These are phyloP conservation scores for Trimorus sp. DNA, from an alignment of 2,888 invertebrate species.

Conservation along the genomic window DNA sequence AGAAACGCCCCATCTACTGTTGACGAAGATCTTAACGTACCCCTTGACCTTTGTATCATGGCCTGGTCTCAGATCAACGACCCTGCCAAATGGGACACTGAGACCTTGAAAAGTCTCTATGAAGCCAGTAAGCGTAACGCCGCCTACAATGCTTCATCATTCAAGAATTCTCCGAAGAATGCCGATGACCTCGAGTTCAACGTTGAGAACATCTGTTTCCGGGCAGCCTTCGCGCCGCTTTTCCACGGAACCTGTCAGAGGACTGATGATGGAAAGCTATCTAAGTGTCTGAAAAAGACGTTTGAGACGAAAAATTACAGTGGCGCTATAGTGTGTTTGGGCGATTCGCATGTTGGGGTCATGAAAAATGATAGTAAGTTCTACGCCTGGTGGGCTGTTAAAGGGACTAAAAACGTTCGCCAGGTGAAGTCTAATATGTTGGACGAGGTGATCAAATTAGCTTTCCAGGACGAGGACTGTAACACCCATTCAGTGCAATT, in stretches of 20 bases:
- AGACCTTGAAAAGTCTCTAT: conserved; percentile 74
- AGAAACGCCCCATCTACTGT: neutral
- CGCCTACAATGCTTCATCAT: conserved; percentile 68
- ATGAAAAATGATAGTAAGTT: conserved; percentile 71
- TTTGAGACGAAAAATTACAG: conserved; percentile 75
- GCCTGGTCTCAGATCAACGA: conserved; percentile 79
- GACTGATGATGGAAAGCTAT: conserved; percentile 75
- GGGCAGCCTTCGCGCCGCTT: conserved; percentile 74
- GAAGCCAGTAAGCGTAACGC: conserved; percentile 74
- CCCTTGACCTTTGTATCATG: conserved; percentile 77
- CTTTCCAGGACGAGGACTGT: conserved; percentile 67
- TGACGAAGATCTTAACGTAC: conserved; percentile 67
- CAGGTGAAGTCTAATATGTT: conserved; percentile 72
- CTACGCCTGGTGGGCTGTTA: conserved; percentile 78
- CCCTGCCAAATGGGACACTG: conserved; percentile 74
- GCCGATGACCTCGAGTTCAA: conserved; percentile 74
- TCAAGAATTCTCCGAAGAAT: neutral
- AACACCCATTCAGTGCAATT: conserved; percentile 66
- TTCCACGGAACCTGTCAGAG: conserved; percentile 70
- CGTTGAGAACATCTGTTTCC: conserved; percentile 77
- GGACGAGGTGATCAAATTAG: conserved; percentile 74
- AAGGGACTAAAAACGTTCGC: conserved; percentile 72
- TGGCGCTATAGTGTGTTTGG: conserved; percentile 75
- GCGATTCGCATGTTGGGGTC: conserved; percentile 74
- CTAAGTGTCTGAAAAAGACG: conserved; percentile 75